These are phyloP conservation scores for Thryonomys swinderianus DNA, from an alignment of 2,113 vertebrate species.

Conservation along the genomic window DNA sequence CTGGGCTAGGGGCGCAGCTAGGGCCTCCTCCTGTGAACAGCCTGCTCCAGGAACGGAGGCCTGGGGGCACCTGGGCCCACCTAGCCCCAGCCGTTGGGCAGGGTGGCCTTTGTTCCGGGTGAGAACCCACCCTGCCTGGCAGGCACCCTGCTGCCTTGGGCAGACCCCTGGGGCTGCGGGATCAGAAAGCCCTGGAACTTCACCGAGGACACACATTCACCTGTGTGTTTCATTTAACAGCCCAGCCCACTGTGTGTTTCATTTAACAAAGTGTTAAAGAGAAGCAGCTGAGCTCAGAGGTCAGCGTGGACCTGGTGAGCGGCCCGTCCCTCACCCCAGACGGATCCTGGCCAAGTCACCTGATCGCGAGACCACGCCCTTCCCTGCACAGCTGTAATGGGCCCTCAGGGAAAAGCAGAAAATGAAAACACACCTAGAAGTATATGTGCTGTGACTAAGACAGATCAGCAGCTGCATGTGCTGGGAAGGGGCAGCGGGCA, in stretches of 20 bases:
- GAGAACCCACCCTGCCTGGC: neutral
- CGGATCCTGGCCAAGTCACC: neutral
- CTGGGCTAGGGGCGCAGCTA: neutral
- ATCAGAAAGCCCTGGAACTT: no score
- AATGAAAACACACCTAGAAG: neutral
- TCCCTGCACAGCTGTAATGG: neutral
- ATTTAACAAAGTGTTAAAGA: neutral
- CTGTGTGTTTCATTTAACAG: neutral
- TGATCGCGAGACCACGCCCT: neutral
- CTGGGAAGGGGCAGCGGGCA: neutral
- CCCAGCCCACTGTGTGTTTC: neutral
- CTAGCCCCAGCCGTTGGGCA: neutral
- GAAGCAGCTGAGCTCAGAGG: neutral
- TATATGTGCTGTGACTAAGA: fast-evolving
- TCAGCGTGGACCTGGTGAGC: neutral
- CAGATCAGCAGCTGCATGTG: fast-evolving
- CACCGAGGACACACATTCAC: neutral
- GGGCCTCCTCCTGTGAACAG: neutral
- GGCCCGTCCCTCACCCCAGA: neutral
- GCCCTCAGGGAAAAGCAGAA: neutral
- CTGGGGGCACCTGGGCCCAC: fast-evolving
- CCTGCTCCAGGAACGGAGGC: no score
- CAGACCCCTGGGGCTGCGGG: neutral
- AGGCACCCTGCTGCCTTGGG: neutral
- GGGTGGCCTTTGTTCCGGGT: neutral